Conservation (phyloP, 2,888 invertebrate species). For the Dermolepida albohirtum region DNA sequence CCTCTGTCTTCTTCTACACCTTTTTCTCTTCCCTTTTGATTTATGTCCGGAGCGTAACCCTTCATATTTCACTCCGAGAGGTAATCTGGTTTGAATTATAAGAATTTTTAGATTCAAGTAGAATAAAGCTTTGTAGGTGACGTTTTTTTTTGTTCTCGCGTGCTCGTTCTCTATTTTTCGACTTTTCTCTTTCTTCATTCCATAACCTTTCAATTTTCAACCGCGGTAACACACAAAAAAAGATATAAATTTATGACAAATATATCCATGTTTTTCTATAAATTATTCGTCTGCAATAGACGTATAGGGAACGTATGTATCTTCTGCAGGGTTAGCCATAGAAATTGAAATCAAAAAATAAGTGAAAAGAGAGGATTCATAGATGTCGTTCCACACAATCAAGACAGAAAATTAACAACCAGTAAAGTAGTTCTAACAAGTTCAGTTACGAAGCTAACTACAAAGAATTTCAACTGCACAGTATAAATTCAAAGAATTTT, state of each 20-base stretch:
- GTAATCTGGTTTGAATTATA: constrained; percentile 45
- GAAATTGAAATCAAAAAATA: not conserved
- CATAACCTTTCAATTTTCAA: constrained; percentile 33
- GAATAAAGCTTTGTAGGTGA: constrained; percentile 38
- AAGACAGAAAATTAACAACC: too few species aligned
- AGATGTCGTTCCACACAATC: not conserved
- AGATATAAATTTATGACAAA: constrained; percentile 33
- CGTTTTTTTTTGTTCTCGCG: constrained; percentile 16
- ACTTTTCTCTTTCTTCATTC: constrained; percentile 23
- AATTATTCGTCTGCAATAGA: constrained; percentile 26
- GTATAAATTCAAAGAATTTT: too few species aligned
- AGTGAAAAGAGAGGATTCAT: not conserved
- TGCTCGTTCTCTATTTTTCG: not conserved
- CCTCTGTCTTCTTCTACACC: not conserved
- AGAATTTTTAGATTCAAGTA: constrained; percentile 43
- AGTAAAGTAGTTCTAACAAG: too few species aligned
- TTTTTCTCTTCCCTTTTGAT: constrained; percentile 26
- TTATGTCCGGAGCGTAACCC: constrained; percentile 40
- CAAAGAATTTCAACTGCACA: too few species aligned
- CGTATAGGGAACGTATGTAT: constrained; percentile 21
- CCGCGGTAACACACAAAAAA: constrained; percentile 21
- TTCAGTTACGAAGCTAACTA: too few species aligned
- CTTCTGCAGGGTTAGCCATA: not conserved
- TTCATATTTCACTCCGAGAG: constrained; percentile 43
- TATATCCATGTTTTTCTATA: constrained; percentile 33